phyloP scores from a whole-genome alignment of 2,888 invertebrate genomes.

The Eurytoma adleriae region DNA sequence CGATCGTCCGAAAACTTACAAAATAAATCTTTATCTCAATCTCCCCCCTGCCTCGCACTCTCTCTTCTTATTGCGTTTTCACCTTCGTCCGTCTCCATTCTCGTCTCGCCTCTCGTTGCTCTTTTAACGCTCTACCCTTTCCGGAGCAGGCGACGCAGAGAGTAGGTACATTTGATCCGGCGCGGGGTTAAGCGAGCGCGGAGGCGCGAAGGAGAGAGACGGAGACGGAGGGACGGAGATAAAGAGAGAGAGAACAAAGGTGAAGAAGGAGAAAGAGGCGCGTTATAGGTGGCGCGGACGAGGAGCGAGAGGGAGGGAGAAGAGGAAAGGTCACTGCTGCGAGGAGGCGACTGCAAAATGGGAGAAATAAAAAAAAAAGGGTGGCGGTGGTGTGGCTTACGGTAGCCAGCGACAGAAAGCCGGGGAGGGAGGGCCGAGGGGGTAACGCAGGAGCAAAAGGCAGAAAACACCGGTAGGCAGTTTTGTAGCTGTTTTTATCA shows the following conservation, averaged over 20 bases:
- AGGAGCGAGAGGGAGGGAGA: conserved; percentile 38
- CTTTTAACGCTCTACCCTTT: neutral
- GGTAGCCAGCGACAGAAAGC: conserved; percentile 37
- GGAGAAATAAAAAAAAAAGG: conserved; percentile 48
- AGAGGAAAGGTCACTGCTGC: conserved; percentile 17
- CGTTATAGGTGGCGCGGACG: neutral
- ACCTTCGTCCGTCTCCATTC: too few relatives aligned
- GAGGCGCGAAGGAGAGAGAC: neutral
- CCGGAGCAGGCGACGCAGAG: neutral
- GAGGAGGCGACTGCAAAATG: conserved; percentile 47
- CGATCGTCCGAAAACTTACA: too few relatives aligned
- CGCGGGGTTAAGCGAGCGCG: neutral
- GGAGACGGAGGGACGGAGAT: neutral
- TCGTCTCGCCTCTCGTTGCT: too few relatives aligned
- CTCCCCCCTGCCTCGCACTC: too few relatives aligned
- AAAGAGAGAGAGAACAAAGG: neutral
- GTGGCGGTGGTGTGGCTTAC: conserved; percentile 52
- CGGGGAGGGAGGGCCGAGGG: conserved; percentile 38
- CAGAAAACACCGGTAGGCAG: conserved; percentile 73
- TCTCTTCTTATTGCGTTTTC: too few relatives aligned
- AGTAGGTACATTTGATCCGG: neutral
- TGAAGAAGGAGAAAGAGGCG: neutral
- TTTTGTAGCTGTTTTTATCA: conserved; percentile 76
- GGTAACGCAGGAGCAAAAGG: conserved; percentile 69
- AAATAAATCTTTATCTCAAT: too few relatives aligned